These are phyloP conservation scores for Caenorhabditis sp. DNA, from an alignment of 2,888 invertebrate genomes.

Conservation along the genomic window DNA sequence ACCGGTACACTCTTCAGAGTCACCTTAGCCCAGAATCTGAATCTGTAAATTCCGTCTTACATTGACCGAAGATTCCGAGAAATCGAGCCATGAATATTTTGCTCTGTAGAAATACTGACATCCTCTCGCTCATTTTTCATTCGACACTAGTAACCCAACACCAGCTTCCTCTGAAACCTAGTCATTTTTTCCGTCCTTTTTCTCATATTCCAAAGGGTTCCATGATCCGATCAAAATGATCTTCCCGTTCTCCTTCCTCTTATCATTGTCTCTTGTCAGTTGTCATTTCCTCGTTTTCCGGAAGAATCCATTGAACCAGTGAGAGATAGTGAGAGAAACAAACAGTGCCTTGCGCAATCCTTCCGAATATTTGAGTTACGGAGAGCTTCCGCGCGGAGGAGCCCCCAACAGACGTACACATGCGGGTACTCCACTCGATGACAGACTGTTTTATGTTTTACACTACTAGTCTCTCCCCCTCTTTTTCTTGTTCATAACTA, in stretches of 20 bases:
- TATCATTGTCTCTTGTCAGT: slow-evolving; percentile 42
- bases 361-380: slow-evolving; percentile 36
- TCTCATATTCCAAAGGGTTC: slow-evolving; percentile 3
- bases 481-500: slow-evolving; percentile 27
- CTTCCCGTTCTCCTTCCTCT: slow-evolving; percentile 21
- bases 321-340: slow-evolving; percentile 34
- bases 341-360: slow-evolving; percentile 48
- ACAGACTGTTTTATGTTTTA: slow-evolving; percentile 61
- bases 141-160: not conserved
- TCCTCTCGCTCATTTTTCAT: not conserved
- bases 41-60: no score
- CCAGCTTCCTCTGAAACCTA: slow-evolving; percentile 18
- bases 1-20: no score
- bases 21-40: no score
- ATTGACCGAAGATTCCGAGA: no score
- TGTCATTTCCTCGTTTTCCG: slow-evolving; percentile 32
- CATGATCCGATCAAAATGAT: slow-evolving; percentile 26
- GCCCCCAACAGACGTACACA: not conserved
- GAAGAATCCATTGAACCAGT: slow-evolving; percentile 32
- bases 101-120: not conserved
- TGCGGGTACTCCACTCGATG: slow-evolving; percentile 23
- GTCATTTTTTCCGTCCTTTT: slow-evolving; percentile 19
- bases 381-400: slow-evolving; percentile 52
- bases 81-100: no score
- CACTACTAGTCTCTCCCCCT: slow-evolving; percentile 32